Base-by-base conservation (phyloP, 2,888 invertebrate species). In the Taphrorychus bicolor region DNA sequence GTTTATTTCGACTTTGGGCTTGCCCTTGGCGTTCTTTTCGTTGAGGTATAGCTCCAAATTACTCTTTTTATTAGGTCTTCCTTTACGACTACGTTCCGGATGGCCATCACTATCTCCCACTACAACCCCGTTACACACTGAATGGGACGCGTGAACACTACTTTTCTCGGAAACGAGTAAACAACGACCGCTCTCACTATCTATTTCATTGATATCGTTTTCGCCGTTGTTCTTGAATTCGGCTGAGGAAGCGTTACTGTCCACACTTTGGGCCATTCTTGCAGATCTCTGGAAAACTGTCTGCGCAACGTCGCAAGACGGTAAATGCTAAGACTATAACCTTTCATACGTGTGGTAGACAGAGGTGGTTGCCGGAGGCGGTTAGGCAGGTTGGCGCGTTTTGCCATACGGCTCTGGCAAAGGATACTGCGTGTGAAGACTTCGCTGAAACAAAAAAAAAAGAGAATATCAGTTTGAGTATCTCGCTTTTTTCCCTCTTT, bases 251-350 rank as follows among this genome's bases (percentile, higher is more conserved):
- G 60, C 53, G 51, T 60, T 52, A 52, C 51, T 66, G 53, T 49
- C 48, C 54, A 23, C 23, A 58, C 60, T 61, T 70, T 72, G 73
- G 77, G 81, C 83, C 83, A 83, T 82, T 83, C 83, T 76, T 80
- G 79, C 68, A 83, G 77, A 73, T 83, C 83, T 76, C 83, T 70
- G 73, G 78, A 74, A 75, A 83, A 83, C 72, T 82, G 82, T 77
- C 81, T 79, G 76, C 82, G 82, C 73, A 79, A 77, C 52, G 71
- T 77, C 77, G 81, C 79, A 66, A 81, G 79, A 75, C 77, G 77
- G 71, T 68, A 51, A 62, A 75, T 61, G 71, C 72, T 73, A 9
- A 5, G 9, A 69, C 69, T 72, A 70, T 70, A 49, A 59, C 69
- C 74, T 78, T 78, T 80, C 81, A 81, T 81, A 75, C 80, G 81